Evolutionary conservation across 1,140 invertebrate genomes (phyloP).

Genomic region (Babylonia areolata): DNA sequence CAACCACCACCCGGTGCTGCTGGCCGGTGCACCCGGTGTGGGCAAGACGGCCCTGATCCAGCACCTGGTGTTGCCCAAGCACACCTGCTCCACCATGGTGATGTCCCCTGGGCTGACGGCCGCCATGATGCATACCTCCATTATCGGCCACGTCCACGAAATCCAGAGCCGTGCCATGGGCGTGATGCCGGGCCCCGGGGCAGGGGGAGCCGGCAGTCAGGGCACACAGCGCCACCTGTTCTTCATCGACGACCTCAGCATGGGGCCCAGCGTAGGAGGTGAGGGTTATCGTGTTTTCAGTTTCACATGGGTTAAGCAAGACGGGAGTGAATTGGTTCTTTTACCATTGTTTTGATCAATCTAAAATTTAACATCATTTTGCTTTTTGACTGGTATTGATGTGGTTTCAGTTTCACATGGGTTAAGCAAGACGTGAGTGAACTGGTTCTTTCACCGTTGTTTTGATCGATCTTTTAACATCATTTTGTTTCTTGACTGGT

Average conservation of each 20-base stretch:
- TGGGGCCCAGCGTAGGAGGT: constrained; percentile 60
- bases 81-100: constrained; percentile 57
- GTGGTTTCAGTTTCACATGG: no score
- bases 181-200: constrained; percentile 51
- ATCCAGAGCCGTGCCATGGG: constrained; percentile 61
- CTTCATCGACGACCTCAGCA: constrained; percentile 74
- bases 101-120: constrained; percentile 65
- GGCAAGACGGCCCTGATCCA: constrained; percentile 72
- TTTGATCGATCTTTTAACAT: no score
- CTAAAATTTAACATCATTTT: no score
- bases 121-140: constrained; percentile 61
- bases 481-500: no score
- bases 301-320: no score
- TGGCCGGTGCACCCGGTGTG: constrained; percentile 71
- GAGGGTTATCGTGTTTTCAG: no score
- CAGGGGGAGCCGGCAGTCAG: constrained; percentile 23
- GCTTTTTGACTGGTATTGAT: no score
- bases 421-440: no score
- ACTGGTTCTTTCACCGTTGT: no score
- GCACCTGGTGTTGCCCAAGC: constrained; percentile 67
- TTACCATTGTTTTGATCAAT: no score
- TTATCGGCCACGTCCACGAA: constrained; percentile 65
- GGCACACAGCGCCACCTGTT: constrained; percentile 65
- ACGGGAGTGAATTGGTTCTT: no score
- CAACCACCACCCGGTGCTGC: constrained; percentile 67